Percentiles rank a stretch among this genome's conserved stretches.
Conservation (phyloP, 1,140 invertebrate species). For the Psix sp. region DNA sequence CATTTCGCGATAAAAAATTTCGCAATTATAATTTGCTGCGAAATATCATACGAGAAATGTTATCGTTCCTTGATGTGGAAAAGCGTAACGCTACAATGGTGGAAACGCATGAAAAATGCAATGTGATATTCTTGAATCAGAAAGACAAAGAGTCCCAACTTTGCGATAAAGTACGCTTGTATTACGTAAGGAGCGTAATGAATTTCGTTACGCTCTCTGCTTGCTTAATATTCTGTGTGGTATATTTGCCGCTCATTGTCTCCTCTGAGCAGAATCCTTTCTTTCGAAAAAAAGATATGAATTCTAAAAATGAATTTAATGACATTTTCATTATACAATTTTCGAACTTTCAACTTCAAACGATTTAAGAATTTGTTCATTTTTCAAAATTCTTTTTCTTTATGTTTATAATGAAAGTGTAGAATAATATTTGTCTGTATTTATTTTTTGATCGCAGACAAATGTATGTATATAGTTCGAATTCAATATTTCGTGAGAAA, state of each 20-base stretch:
- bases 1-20: constrained; percentile 9
- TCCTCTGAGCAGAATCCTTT: constrained; percentile 63
- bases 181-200: constrained; percentile 61
- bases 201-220: constrained; percentile 62
- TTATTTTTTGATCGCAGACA: no score
- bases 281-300: constrained; percentile 25
- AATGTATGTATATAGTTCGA: no score
- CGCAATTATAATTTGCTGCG: constrained; percentile 43
- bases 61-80: constrained; percentile 30
- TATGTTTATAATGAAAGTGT: no score
- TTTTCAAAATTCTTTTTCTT: no score
- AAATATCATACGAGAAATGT: constrained; percentile 24
- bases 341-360: no score
- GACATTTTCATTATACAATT: constrained; percentile 39
- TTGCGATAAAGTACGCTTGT: constrained; percentile 46
- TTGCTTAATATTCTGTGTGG: constrained; percentile 70
- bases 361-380: no score
- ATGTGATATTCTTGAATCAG: constrained; percentile 68
- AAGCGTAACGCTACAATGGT: constrained; percentile 33
- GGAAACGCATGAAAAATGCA: constrained; percentile 61
- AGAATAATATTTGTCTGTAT: no score
- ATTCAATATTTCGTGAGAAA: no score
- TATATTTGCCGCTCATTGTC: constrained; percentile 58
- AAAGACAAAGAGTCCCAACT: constrained; percentile 66
- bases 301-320: constrained; percentile 45